Evolutionary conservation across 1,140 invertebrate species (phyloP).

Genomic region (Ectropis grisescens): DNA sequence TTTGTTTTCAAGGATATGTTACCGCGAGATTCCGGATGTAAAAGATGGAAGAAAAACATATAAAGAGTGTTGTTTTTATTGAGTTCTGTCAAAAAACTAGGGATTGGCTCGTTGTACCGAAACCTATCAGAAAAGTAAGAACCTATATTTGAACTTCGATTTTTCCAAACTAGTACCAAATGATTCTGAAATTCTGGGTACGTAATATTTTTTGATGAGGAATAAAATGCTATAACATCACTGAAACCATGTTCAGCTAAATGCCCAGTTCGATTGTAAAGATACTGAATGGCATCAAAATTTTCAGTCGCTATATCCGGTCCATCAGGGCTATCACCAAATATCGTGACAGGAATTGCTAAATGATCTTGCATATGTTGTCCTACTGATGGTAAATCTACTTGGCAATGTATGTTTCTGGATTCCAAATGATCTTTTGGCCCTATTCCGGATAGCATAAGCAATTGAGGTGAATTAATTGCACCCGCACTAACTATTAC

Average conservation of each 20-base stretch:
- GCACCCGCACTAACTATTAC: slow-evolving; percentile 63
- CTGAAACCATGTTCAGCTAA: slow-evolving; percentile 21
- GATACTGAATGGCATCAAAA: slow-evolving; percentile 31
- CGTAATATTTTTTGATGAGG: slow-evolving; percentile 12
- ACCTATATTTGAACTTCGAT: slow-evolving; percentile 9
- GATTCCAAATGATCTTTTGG: slow-evolving; percentile 31
- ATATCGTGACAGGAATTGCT: slow-evolving; percentile 28
- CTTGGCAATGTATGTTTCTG: slow-evolving; percentile 46
- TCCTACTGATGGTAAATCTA: slow-evolving; percentile 77
- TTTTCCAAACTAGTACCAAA: slow-evolving; percentile 25
- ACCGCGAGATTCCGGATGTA: slow-evolving; percentile 69
- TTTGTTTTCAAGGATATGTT: slow-evolving; percentile 47
- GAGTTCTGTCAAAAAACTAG: slow-evolving; percentile 37
- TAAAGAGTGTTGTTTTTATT: slow-evolving; percentile 46
- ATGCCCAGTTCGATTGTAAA: slow-evolving; percentile 33
- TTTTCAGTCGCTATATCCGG: slow-evolving; percentile 8
- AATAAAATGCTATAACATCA: slow-evolving; percentile 38
- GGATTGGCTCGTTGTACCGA: slow-evolving; percentile 39
- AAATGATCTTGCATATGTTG: slow-evolving; percentile 77
- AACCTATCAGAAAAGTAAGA: slow-evolving; percentile 3
- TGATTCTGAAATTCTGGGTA: slow-evolving; percentile 48
- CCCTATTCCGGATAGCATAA: slow-evolving; percentile 46
- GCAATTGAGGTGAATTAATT: slow-evolving; percentile 58
- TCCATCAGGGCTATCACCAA: slow-evolving; percentile 19
- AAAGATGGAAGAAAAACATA: slow-evolving; percentile 42